A percentile compares a stretch with the other conserved stretches of the same genome.
Conservation (phyloP, 1,140 invertebrate species). For the Proales similis region DNA sequence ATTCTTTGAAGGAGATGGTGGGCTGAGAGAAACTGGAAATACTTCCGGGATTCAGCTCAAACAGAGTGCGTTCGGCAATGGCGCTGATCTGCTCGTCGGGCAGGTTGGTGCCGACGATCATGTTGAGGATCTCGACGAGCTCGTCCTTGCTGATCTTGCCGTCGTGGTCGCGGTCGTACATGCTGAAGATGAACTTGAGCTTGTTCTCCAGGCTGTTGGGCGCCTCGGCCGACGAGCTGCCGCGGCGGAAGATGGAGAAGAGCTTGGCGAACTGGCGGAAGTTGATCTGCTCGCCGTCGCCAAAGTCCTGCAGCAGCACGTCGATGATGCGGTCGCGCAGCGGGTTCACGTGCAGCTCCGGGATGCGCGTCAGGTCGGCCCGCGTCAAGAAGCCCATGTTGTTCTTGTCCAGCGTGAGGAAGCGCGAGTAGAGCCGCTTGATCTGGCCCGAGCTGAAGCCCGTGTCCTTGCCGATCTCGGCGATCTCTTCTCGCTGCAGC, state of each 20-base stretch:
- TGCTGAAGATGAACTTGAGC: constrained; percentile 26
- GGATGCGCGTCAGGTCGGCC: constrained; percentile 93
- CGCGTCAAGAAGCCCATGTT: constrained; percentile 72
- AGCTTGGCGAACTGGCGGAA: constrained; percentile 96
- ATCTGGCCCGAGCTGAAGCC: constrained; percentile 87
- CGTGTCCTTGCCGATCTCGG: constrained; percentile 19
- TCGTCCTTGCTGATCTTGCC: constrained; percentile 8
- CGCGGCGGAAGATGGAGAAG: constrained; percentile 84
- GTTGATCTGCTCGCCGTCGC: constrained; percentile 78
- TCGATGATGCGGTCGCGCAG: constrained; percentile 82
- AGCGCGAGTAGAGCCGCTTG: constrained; percentile 88
- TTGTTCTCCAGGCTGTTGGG: constrained; percentile 12
- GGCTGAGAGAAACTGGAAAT: too few species aligned
- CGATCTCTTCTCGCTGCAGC: constrained; percentile 2
- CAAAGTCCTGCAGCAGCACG: constrained; percentile 39
- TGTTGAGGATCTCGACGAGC: constrained; percentile 23
- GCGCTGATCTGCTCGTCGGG: constrained; percentile 8
- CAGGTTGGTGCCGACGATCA: constrained; percentile 37
- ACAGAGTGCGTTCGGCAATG: constrained; percentile 31
- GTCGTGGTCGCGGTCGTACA: constrained; percentile 37
- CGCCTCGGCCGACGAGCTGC: too few species aligned
- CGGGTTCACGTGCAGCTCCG: constrained; percentile 82
- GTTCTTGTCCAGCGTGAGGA: constrained; percentile 87
- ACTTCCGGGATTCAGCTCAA: constrained; percentile 7
- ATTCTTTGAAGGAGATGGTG: constrained; percentile 28